Conservation (phyloP, 2,797 vertebrate species). For the Sebastes nivosus region DNA sequence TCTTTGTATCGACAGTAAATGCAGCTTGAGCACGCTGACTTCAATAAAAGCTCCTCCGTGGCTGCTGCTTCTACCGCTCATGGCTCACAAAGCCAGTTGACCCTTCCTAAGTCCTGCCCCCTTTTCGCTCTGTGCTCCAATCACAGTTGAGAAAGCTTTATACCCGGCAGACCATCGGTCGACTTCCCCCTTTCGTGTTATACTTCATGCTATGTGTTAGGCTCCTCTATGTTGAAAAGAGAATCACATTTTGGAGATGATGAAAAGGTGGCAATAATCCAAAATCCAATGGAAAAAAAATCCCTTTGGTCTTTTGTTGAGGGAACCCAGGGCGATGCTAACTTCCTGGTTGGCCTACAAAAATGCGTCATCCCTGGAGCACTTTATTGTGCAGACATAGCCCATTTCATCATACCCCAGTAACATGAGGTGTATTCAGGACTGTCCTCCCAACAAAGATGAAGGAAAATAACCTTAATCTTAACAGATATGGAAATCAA, state of each 20-base stretch:
- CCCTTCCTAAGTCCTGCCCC: background rate
- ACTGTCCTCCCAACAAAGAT: background rate
- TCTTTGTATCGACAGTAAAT: background rate
- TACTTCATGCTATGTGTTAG: background rate
- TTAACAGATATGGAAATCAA: background rate
- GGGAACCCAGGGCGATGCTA: no score
- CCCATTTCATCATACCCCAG: background rate
- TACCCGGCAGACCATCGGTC: rapidly evolving
- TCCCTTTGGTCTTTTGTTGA: no score
- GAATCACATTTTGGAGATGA: background rate
- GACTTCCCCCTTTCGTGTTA: background rate
- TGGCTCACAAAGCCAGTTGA: background rate
- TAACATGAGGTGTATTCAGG: background rate
- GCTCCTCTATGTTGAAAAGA: background rate
- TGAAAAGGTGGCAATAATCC: background rate
- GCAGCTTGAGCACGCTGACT: background rate
- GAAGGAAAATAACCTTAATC: background rate
- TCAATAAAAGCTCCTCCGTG: background rate
- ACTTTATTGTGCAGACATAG: no score
- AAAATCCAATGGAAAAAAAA: background rate
- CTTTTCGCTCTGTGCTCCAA: background rate
- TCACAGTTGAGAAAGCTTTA: background rate
- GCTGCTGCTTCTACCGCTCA: background rate
- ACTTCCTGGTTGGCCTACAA: no score
- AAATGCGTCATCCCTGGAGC: no score